Evolutionary conservation across 2,888 invertebrate species (phyloP), one percentile per base, ranked within the genome.

Genomic region (Disparrhopalites patrizii): DNA sequence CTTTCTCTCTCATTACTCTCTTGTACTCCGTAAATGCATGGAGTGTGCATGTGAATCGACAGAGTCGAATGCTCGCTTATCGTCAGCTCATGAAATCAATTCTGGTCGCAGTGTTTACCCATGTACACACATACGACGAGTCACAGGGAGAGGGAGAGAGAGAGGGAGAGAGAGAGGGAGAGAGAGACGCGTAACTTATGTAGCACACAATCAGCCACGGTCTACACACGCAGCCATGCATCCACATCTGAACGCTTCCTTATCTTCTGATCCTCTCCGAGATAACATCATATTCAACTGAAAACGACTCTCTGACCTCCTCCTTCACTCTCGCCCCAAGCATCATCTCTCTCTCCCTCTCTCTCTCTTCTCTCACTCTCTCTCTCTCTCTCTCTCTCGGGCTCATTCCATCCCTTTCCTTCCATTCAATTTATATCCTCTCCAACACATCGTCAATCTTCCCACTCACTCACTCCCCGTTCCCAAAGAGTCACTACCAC

Each of bases 351-450:
- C 67, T 60, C 50, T 30, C 57, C 61, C 65, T 56, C 36, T 56
- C 66, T 62, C 55, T 31, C 30, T 40, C 47, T 63, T 28, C n/a
- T 18, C 7, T 43, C n/a, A 43, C n/a, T 33, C 55, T 56, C 52
- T 28, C 31, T 31, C 61, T 43, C 38, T 60, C 23, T n/a, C 60
- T 54, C 28, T 54, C 28, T 54, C 25, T 30, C n/a, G 25, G 15
- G 25, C 36, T 40, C 36, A 33, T 58, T 68, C 43, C 43, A 50
- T 54, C 61, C 67, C 65, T 65, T 68, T 67, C 70, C 38, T 70
- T 72, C 73, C 70, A 71, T 74, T 74, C 72, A 73, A 71, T 74
- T 74, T 73, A 74, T 74, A 72, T 73, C 74, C 65, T 67, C 65
- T 62, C 71, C 69, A 72, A 72, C 71, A 72, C 70, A 71, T 73